A percentile compares a stretch with the other conserved stretches of the same genome.
These are phyloP conservation scores for Epizoanthus ramosus DNA, from an alignment of 92 coral and sea anemone species.

Conservation along the genomic window DNA sequence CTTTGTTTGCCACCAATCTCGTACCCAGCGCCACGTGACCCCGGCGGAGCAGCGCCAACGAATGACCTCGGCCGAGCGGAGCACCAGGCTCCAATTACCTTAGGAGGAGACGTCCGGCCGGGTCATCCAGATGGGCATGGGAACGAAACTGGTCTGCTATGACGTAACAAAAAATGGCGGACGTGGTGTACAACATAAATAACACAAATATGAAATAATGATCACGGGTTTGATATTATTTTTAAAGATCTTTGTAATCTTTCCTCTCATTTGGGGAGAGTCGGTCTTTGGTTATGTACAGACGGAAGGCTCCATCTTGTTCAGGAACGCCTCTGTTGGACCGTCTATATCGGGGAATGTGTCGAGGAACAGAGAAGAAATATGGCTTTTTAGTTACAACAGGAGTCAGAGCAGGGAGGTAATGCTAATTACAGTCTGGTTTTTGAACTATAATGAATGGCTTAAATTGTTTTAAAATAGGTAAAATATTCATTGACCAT, in stretches of 20 bases:
- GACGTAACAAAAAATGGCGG: constrained; percentile 16
- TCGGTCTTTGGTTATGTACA: not conserved
- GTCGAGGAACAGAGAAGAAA: constrained; percentile 68
- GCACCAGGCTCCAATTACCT: too few species aligned
- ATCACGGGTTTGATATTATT: not conserved
- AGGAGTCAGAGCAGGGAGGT: constrained; percentile 51
- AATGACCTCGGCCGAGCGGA: too few species aligned
- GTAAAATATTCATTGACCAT: too few species aligned
- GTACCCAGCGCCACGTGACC: too few species aligned
- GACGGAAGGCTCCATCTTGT: constrained; percentile 40
- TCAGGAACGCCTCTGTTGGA: constrained; percentile 67
- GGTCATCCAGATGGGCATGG: too few species aligned
- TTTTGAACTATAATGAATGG: not conserved
- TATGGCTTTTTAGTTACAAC: constrained; percentile 75
- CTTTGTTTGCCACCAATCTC: too few species aligned
- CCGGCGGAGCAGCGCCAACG: too few species aligned
- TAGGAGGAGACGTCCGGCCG: too few species aligned
- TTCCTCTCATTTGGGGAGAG: not conserved
- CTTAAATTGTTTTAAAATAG: not conserved
- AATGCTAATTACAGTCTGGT: not conserved
- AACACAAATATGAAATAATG: not conserved
- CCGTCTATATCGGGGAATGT: constrained; percentile 59
- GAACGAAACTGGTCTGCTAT: not conserved
- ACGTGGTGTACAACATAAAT: not conserved
- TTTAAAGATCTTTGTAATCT: not conserved